Evolutionary conservation across 2,797 vertebrate genomes (phyloP).

Genomic region (Siniperca undulata): DNA sequence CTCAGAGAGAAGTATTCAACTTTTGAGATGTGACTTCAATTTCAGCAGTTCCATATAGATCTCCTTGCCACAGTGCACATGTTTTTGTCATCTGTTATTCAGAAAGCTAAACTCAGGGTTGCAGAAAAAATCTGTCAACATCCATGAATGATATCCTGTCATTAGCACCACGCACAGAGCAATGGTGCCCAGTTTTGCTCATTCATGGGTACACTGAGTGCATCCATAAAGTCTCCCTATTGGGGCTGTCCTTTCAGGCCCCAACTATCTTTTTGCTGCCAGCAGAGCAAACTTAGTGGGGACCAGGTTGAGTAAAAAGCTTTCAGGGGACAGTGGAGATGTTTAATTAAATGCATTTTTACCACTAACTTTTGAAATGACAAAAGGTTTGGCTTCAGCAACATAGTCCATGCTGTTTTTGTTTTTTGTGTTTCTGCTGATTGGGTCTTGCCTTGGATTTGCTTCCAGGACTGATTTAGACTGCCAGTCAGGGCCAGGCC

Average conservation of each 20-base stretch:
- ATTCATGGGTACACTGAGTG: conserved; percentile 11
- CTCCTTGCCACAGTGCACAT: neutral
- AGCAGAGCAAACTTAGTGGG: conserved; percentile 3
- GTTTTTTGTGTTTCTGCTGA: conserved; percentile 38
- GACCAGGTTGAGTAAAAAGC: neutral
- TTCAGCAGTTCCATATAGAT: neutral
- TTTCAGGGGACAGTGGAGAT: neutral
- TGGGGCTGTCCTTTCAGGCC: neutral
- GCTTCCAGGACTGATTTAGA: conserved; percentile 46
- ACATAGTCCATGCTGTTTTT: neutral
- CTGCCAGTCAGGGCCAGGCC: conserved; percentile 25
- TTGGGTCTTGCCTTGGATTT: conserved; percentile 42
- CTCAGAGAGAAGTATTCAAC: neutral
- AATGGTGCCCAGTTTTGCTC: neutral
- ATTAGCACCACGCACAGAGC: conserved; percentile 12
- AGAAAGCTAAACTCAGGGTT: conserved; percentile 2
- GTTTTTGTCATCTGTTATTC: conserved; percentile 11
- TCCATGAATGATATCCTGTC: conserved; percentile 8
- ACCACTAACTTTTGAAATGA: conserved; percentile 5
- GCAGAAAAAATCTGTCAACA: conserved; percentile 5
- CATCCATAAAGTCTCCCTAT: conserved; percentile 1
- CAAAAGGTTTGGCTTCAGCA: no score
- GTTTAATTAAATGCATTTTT: conserved; percentile 8
- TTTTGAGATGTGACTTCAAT: neutral
- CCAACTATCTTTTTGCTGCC: conserved; percentile 5